Base-by-base conservation (phyloP, 2,888 invertebrate genomes). In the Miltochrista miniata region DNA sequence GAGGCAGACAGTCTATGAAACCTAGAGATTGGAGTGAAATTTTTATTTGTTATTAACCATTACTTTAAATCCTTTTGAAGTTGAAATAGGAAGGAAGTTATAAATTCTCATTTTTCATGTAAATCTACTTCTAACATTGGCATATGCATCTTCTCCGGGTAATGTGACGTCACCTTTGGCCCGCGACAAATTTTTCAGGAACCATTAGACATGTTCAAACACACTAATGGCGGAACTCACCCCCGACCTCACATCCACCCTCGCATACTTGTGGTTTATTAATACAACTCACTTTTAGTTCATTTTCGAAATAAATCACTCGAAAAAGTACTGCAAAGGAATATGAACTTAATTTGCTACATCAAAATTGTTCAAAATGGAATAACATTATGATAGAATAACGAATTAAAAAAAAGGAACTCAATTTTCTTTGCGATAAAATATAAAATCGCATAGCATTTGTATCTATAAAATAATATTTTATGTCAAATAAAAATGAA, bases 151-250 rank as follows among this genome's bases (percentile, higher is more conserved):
- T 39, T 50, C 50, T 66, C 61, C 14, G 18, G 47, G 36, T 56
- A 67, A 67, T 62, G 64, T 54, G 54, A 64, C 54, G 47, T 69
- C 62, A 71, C 76, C 64, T 70, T 56, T 71, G 64, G 62, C 74
- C 72, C 56, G 44, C 30, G 30, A 51, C 56, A 53, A 56, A 74
- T 76, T 61, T 57, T 64, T 76, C 74, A 74, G 69, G 67, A 68
- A 49, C 64, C 75, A 77, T 78, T 78, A 78, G 61, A 64, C 67
- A 54, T 74, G 74, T 76, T 71, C 74, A 76, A 76, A 79, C 73
- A 72, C 65, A 70, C 71, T 76, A 76, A 78, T 76, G 70, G 76
- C 76, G 78, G 78, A 78, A 73, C 71, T 76, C 70, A 77, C 76
- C 76, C 73, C 56, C 67, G 67, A 74, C 70, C 68, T 52, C 70